These are phyloP conservation scores for Oscarella lobularis DNA, from an alignment of 37 sponge, comb jelly and placozoan genomes.

Conservation along the genomic window DNA sequence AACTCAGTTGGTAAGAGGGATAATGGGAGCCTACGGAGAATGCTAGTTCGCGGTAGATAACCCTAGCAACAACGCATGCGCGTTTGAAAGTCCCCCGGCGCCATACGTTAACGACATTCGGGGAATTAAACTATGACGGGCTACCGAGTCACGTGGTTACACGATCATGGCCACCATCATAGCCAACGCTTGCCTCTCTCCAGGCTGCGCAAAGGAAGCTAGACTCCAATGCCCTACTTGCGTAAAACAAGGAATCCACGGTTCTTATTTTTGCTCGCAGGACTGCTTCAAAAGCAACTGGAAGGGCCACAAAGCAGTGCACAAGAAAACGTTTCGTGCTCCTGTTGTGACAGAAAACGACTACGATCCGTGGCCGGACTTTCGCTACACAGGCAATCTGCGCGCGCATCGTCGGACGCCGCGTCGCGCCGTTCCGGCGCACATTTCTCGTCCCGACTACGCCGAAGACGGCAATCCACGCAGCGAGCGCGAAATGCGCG, in stretches of 20 bases:
- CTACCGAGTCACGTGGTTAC: too few species aligned
- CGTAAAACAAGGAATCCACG: conserved; percentile 55
- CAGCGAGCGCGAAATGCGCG: conserved; percentile 52
- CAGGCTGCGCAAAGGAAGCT: conserved; percentile 59
- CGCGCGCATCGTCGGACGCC: conserved; percentile 48
- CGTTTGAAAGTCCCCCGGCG: too few species aligned
- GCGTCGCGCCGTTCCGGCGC: conserved; percentile 32
- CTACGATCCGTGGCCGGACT: conserved; percentile 75
- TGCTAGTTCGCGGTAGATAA: too few species aligned
- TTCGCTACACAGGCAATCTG: conserved; percentile 61
- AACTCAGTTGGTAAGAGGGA: too few species aligned
- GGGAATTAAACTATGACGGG: too few species aligned
- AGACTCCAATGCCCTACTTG: conserved; percentile 85
- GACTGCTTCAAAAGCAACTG: conserved; percentile 85
- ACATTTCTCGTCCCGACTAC: conserved; percentile 65
- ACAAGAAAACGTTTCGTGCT: conserved; percentile 20
- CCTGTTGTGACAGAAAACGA: conserved; percentile 1
- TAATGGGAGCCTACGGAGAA: too few species aligned
- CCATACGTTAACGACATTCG: too few species aligned
- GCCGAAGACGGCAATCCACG: conserved; percentile 55
- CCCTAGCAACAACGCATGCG: too few species aligned
- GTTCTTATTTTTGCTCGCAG: conserved; percentile 87
- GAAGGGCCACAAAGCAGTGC: conserved; percentile 61
- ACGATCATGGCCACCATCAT: too few species aligned
- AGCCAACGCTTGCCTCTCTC: too few species aligned